Base-by-base conservation (phyloP, 1,140 invertebrate species). In the Drosophila equinoxialis region DNA sequence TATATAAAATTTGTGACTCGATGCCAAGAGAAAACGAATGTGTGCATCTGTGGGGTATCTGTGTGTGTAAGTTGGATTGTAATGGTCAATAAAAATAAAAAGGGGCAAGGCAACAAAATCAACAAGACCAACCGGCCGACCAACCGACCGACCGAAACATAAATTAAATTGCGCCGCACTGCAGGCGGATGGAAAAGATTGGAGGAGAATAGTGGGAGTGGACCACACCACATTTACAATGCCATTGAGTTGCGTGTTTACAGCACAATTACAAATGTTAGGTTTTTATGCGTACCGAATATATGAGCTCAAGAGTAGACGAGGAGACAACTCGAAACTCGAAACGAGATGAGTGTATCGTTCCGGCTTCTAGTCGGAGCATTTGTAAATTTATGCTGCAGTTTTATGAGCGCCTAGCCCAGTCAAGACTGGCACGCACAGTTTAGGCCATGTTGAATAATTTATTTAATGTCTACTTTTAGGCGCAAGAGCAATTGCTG, bases 381-480 rank as follows among this genome's bases (percentile, higher is more conserved):
- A 26, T 11, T 51, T 20, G 45, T 59, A 89, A 84, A 80, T 77
- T 84, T 84, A 80, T 89, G 79, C 80, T 71, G 77, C 85, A 89
- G 61, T 81, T 89, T 89, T 89, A 89, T 89, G 84, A 79, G 71
- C 84, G 73, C 81, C 65, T 73, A 57, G 73, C 59, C 67, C 67
- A 64, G 35, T 58, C 41, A 23, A 11, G 45, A 11, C 45, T 23
- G 42, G 17, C 78, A 68, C 62, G 70, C 75, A 76, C 72, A 82
- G 74, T 81, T 69, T 68, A 45, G 63, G 41, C 41, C 60, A 42
- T 23, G 66, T 45, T 89, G 80, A 89, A 89, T 89, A 89, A 89
- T 89, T 89, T 89, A 89, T 89, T 89, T 87, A 89, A 89, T 89
- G 84, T 84, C 77, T 84, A 81, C 84, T 87, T 78, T 87, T 89